Evolutionary conservation across 2,797 vertebrate genomes (phyloP).

Genomic region (Neomorphus geoffroyi): DNA sequence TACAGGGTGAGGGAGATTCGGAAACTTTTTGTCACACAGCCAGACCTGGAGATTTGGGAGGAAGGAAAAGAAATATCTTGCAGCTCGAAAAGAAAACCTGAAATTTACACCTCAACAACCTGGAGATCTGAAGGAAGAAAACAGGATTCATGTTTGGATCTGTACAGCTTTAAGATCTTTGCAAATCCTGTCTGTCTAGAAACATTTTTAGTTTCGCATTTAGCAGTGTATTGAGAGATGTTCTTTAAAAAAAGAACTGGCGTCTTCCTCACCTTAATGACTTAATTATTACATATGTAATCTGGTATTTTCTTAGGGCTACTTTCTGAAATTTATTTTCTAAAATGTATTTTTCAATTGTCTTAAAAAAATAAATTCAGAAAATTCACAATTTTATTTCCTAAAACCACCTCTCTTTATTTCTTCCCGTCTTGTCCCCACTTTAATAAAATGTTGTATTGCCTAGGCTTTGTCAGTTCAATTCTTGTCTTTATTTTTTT

Average conservation of each 20-base stretch:
- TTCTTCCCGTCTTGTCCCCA: not conserved
- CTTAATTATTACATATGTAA: not conserved
- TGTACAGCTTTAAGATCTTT: not conserved
- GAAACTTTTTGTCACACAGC: not conserved
- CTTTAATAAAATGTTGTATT: not conserved
- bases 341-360: not conserved
- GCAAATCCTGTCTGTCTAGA: not conserved
- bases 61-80: not conserved
- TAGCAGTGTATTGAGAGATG: not conserved
- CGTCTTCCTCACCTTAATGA: not conserved
- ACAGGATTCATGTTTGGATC: not conserved
- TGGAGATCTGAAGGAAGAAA: not conserved
- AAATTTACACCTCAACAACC: not conserved
- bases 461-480: not conserved
- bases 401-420: not conserved
- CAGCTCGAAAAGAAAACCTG: not conserved
- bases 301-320: not conserved
- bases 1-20: conserved; percentile 7
- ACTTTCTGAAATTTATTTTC: not conserved
- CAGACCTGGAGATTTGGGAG: not conserved
- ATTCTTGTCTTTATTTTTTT: too few species aligned
- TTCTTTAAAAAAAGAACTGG: not conserved
- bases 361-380: not conserved
- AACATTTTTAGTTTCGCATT: not conserved
- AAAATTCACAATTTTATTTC: not conserved